phyloP scores from a whole-genome alignment of 1,140 invertebrate species.

The Leptopilina clavipes region DNA sequence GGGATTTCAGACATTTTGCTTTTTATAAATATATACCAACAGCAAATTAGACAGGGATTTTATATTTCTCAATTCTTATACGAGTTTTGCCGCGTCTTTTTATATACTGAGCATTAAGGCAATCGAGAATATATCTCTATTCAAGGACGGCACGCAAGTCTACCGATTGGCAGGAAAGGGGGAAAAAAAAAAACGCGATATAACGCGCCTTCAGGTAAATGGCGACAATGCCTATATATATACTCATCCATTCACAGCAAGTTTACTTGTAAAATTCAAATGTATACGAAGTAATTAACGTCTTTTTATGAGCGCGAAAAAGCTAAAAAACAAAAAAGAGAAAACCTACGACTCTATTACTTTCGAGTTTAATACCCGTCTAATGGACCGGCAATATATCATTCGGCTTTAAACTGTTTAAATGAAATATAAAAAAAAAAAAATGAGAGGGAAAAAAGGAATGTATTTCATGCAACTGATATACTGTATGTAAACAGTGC shows the following conservation, averaged over 20 bases:
- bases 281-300: not conserved
- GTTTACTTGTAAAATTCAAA: constrained; percentile 9
- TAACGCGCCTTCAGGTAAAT: not conserved
- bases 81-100: not conserved
- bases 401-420: not conserved
- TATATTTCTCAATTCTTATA: too few relatives aligned
- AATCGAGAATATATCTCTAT: not conserved
- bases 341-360: constrained; percentile 1
- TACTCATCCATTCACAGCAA: not conserved
- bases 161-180: not conserved
- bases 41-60: constrained; percentile 3
- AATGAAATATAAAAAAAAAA: not conserved
- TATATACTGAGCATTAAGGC: not conserved
- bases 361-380: not conserved
- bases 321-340: not conserved
- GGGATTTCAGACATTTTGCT: too few relatives aligned
- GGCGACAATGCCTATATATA: not conserved
- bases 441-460: too few relatives aligned
- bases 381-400: constrained; percentile 9
- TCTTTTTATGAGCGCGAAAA: not conserved
- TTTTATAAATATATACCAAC: too few relatives aligned
- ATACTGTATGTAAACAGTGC: constrained; percentile 2
- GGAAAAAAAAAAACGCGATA: not conserved
- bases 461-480: not conserved
- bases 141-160: not conserved